Evolutionary conservation across 2,113 vertebrate genomes (phyloP).

Genomic region (Xenotilapia leptura): DNA sequence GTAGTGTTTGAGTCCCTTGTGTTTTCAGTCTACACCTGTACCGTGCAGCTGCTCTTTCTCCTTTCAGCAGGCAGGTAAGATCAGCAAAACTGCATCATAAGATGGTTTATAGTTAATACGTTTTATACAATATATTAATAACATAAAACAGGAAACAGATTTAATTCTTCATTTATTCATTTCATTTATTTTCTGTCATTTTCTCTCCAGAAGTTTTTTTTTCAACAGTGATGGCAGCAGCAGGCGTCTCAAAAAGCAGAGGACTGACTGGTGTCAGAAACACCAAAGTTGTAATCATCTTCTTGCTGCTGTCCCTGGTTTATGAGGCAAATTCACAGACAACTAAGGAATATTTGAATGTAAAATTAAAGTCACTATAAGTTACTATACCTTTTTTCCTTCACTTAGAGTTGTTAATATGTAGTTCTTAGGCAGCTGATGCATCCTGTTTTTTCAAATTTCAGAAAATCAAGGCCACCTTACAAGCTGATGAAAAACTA

Average conservation of each 20-base stretch:
- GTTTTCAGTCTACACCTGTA: neutral
- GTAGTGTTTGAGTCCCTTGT: neutral
- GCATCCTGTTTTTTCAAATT: neutral
- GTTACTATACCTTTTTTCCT: fast-evolving
- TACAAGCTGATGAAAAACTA: neutral
- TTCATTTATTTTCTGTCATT: neutral
- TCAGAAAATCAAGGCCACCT: neutral
- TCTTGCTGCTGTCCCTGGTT: neutral
- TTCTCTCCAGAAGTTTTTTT: fast-evolving
- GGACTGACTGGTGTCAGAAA: neutral
- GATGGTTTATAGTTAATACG: neutral
- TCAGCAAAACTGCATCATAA: neutral
- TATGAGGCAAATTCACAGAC: neutral
- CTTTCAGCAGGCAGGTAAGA: fast-evolving
- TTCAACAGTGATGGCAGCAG: neutral
- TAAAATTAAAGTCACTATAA: neutral
- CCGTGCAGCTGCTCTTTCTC: fast-evolving
- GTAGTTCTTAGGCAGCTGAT: neutral
- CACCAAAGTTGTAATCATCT: neutral
- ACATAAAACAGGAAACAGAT: neutral
- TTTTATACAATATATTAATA: neutral
- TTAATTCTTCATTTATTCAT: neutral
- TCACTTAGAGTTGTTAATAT: neutral
- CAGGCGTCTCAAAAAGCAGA: neutral
- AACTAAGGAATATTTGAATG: neutral